phyloP scores from a whole-genome alignment of 92 coral and sea anemone genomes.

The Phymanthus crucifer region DNA sequence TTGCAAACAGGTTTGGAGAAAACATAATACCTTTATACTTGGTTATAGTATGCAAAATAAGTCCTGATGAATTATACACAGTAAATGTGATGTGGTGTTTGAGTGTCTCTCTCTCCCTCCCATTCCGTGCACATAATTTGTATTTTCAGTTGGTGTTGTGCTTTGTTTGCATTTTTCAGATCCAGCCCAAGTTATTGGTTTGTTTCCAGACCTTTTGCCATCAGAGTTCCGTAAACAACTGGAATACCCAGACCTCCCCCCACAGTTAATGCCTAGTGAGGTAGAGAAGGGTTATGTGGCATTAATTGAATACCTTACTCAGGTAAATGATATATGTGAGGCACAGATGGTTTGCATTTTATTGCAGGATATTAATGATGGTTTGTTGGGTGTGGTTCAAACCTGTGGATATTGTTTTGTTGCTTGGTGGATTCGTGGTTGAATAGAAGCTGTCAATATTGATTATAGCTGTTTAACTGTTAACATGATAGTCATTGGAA shows the following conservation, averaged over 20 bases:
- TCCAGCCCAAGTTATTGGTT: conserved; percentile 94
- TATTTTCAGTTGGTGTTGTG: not conserved
- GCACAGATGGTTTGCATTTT: no score
- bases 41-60: not conserved
- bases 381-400: no score
- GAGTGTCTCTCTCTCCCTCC: not conserved
- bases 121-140: not conserved
- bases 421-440: no score
- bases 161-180: conserved; percentile 36
- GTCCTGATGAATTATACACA: no score
- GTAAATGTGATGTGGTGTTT: no score
- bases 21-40: not conserved
- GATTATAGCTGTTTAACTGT: no score
- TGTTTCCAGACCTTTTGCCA: conserved; percentile 94
- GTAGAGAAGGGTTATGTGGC: conserved; percentile 93
- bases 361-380: no score
- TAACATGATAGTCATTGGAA: no score
- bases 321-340: conserved; percentile 73
- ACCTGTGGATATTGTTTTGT: no score
- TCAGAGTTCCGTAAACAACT: conserved; percentile 82
- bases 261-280: conserved; percentile 80
- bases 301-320: conserved; percentile 79
- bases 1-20: conserved; percentile 69
- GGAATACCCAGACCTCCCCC: conserved; percentile 88
- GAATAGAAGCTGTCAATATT: no score